Evolutionary conservation across 2,888 invertebrate species (phyloP).

Genomic region (Silvanus unidentatus): DNA sequence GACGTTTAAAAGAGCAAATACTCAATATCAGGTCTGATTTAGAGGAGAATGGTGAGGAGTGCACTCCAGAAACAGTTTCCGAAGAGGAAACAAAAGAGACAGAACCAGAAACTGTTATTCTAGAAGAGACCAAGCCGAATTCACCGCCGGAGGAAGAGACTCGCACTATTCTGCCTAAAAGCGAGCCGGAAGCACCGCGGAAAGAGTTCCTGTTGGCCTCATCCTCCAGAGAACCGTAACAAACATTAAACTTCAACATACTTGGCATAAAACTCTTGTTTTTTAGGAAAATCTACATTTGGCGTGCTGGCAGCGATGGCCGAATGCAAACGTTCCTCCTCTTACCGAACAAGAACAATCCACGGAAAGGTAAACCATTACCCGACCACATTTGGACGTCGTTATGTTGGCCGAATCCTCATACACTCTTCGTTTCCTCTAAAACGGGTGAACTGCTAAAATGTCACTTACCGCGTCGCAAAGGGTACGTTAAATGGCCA

Average conservation of each 20-base stretch:
- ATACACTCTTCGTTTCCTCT: constrained; percentile 48
- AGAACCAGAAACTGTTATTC: background rate
- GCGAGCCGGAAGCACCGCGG: constrained; percentile 22
- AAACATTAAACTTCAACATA: constrained; percentile 14
- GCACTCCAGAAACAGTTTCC: background rate
- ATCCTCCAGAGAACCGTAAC: constrained; percentile 60
- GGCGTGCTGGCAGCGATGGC: constrained; percentile 61
- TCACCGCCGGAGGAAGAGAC: no score
- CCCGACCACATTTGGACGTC: constrained; percentile 44
- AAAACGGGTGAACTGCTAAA: constrained; percentile 55
- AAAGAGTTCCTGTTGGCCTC: constrained; percentile 60
- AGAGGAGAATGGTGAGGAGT: constrained; percentile 1
- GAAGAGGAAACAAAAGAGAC: background rate
- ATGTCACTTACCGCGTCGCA: constrained; percentile 51
- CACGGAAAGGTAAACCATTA: constrained; percentile 29
- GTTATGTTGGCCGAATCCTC: constrained; percentile 54
- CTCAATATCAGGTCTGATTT: background rate
- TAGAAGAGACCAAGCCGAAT: constrained; percentile 2
- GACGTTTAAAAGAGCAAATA: constrained; percentile 18
- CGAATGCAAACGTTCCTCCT: constrained; percentile 43
- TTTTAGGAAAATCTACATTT: constrained; percentile 54
- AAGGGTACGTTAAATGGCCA: constrained; percentile 27
- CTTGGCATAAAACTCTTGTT: constrained; percentile 5
- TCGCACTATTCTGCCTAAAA: background rate
- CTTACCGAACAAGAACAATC: constrained; percentile 28